These are phyloP conservation scores for Chromoteleia sp. DNA, from an alignment of 2,888 invertebrate species.

Conservation along the genomic window DNA sequence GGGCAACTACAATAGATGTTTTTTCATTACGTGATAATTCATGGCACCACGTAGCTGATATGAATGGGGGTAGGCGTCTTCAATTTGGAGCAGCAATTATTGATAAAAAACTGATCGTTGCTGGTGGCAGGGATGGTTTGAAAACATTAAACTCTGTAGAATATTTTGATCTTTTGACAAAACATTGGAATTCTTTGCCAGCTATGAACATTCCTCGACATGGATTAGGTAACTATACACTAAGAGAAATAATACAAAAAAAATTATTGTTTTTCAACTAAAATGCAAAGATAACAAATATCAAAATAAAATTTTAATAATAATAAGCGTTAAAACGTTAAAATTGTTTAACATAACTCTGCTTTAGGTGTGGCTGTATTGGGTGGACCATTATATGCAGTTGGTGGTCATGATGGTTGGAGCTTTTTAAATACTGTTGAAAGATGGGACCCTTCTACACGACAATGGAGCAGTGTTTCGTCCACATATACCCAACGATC, in stretches of 20 bases:
- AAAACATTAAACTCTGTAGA: constrained; percentile 97
- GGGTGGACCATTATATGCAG: constrained; percentile 95
- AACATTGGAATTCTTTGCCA: constrained; percentile 92
- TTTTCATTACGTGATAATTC: constrained; percentile 93
- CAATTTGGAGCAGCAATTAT: constrained; percentile 97
- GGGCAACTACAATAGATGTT: constrained; percentile 95
- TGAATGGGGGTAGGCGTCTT: constrained; percentile 92
- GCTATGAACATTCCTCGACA: constrained; percentile 96
- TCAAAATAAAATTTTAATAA: too few relatives aligned
- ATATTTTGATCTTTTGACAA: constrained; percentile 93
- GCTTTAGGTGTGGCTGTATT: constrained; percentile 89
- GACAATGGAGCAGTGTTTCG: constrained; percentile 95
- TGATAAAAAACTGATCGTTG: constrained; percentile 92
- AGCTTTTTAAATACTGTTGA: constrained; percentile 97
- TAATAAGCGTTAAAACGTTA: too few relatives aligned
- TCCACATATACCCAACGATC: constrained; percentile 95
- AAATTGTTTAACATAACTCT: background rate
- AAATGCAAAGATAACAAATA: too few relatives aligned
- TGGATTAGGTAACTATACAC: constrained; percentile 86
- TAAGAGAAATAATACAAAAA: too few relatives aligned
- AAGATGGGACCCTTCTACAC: constrained; percentile 94
- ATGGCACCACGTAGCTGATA: constrained; percentile 91
- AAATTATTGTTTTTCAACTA: background rate
- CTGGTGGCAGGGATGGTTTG: constrained; percentile 96
- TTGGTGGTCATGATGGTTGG: constrained; percentile 98